A percentile compares a stretch with the other conserved stretches of the same genome.
Evolutionary conservation across 2,797 vertebrate species (phyloP).

Genomic region (Strix occidentalis): DNA sequence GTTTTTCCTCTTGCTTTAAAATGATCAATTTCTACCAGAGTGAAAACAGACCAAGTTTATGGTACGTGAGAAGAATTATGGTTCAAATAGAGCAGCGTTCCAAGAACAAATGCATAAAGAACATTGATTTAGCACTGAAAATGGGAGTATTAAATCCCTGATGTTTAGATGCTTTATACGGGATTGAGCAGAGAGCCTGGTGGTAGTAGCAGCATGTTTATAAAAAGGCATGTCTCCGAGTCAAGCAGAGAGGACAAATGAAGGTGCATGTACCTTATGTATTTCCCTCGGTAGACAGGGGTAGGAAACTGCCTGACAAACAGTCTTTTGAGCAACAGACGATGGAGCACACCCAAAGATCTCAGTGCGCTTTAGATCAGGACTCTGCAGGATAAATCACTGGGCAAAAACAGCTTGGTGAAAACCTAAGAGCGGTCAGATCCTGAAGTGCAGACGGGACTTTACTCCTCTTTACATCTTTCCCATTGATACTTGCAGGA

Average conservation of each 20-base stretch:
- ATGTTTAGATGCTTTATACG: conserved; percentile 28
- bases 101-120: conserved; percentile 69
- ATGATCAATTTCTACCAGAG: conserved; percentile 27
- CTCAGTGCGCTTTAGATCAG: neutral
- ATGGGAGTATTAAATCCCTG: conserved; percentile 43
- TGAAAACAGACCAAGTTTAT: conserved; percentile 42
- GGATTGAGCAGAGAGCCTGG: neutral
- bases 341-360: neutral
- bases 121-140: conserved; percentile 54
- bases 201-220: neutral
- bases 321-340: neutral
- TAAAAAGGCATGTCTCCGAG: neutral
- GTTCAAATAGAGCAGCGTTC: conserved; percentile 3
- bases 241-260: conserved; percentile 26
- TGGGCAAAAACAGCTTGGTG: neutral
- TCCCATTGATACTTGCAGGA: neutral
- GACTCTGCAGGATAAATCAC: neutral
- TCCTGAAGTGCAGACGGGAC: neutral
- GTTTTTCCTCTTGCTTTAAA: neutral
- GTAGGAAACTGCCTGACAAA: neutral
- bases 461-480: neutral
- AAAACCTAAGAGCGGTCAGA: neutral
- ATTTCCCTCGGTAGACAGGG: neutral
- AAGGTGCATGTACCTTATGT: neutral
- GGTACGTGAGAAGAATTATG: conserved; percentile 31